A percentile compares a stretch with the other conserved stretches of the same genome.
These are phyloP conservation scores for Rhyacophila evoluta DNA, from an alignment of 2,888 invertebrate genomes.

Conservation along the genomic window DNA sequence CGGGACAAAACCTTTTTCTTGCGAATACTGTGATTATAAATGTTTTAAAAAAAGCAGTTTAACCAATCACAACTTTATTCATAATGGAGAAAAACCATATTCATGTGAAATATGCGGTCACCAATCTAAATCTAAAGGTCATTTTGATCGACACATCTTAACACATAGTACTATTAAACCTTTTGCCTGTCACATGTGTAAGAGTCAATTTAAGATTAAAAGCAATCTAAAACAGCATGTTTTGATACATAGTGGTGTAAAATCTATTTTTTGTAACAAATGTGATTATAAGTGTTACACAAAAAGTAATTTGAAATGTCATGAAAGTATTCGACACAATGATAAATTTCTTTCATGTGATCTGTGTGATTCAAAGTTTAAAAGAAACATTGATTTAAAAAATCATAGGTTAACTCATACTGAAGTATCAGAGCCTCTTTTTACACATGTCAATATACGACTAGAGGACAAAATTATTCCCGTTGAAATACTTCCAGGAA, in stretches of 20 bases:
- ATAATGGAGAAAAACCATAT: neutral
- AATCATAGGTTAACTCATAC: neutral
- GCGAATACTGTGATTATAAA: neutral
- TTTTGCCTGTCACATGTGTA: neutral
- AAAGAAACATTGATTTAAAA: neutral
- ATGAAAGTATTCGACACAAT: neutral
- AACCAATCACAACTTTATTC: neutral
- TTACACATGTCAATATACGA: no score
- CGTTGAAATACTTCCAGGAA: no score
- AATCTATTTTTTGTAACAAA: neutral
- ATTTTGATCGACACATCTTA: neutral
- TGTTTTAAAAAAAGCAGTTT: conserved; percentile 1
- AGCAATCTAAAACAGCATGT: neutral
- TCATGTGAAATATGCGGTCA: neutral
- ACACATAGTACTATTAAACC: neutral
- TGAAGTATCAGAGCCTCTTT: no score
- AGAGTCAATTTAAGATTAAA: neutral
- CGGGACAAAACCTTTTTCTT: neutral
- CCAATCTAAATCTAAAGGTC: neutral
- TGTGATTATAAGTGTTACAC: neutral
- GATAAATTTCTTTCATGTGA: neutral
- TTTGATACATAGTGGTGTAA: neutral
- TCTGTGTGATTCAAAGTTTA: neutral
- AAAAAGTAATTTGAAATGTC: conserved; percentile 5
- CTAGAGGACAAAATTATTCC: no score